phyloP scores from a whole-genome alignment of 2,888 invertebrate species.

The Tetragonisca angustula region DNA sequence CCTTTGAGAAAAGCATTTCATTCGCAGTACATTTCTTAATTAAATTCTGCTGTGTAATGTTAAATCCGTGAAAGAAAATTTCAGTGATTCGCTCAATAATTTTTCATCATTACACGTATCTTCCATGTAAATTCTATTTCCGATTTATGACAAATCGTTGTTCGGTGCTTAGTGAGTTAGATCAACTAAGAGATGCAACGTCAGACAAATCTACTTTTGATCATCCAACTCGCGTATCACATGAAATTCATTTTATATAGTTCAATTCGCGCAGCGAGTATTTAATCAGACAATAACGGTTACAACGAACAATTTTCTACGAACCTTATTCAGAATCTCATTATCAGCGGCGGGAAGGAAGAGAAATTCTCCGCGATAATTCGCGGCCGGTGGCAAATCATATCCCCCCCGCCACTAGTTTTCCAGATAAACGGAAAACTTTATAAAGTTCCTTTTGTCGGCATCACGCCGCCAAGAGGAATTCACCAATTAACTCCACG shows the following conservation, averaged over 20 bases:
- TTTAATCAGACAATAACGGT: not conserved
- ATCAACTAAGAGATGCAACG: not conserved
- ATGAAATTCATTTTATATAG: fast-evolving
- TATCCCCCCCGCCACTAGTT: slow-evolving; percentile 31
- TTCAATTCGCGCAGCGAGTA: not conserved
- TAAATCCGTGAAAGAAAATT: no score
- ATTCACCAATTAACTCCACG: slow-evolving; percentile 66
- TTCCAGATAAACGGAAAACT: slow-evolving; percentile 61
- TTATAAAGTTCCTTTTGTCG: slow-evolving; percentile 62
- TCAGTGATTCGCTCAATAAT: no score
- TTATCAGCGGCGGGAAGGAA: slow-evolving; percentile 23
- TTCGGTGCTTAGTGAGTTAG: no score
- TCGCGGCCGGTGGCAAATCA: slow-evolving; percentile 44
- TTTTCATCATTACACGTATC: no score
- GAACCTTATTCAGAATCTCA: slow-evolving; percentile 17
- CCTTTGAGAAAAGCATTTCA: no score
- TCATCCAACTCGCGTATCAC: not conserved
- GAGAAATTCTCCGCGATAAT: slow-evolving; percentile 52
- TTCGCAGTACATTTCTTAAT: no score
- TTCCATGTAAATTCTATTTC: no score
- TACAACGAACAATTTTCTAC: not conserved
- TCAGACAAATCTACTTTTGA: fast-evolving
- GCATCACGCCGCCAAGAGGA: slow-evolving; percentile 54
- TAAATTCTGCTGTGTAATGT: no score
- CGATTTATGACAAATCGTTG: no score